These are phyloP conservation scores for Agapornis roseicollis DNA, from an alignment of 2,113 vertebrate species.

Conservation along the genomic window DNA sequence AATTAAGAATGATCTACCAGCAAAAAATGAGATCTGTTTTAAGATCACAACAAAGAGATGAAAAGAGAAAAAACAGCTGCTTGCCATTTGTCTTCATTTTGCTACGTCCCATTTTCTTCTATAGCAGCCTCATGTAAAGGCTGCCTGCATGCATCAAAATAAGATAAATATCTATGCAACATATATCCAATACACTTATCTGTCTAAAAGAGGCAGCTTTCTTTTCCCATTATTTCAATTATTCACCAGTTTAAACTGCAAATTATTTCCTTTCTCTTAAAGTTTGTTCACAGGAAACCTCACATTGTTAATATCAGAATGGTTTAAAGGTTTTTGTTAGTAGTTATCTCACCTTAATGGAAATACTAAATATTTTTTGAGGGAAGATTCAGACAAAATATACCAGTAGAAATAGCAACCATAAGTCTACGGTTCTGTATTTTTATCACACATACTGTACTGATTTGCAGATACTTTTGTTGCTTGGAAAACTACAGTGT, in stretches of 20 bases:
- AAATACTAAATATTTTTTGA: not conserved
- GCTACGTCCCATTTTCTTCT: not conserved
- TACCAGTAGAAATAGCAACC: not conserved
- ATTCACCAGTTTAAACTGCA: not conserved
- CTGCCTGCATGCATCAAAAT: not conserved
- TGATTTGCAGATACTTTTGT: not conserved
- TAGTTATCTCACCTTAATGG: not conserved
- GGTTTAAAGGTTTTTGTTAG: not conserved
- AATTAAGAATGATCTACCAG: not conserved
- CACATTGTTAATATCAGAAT: not conserved
- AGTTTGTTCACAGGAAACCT: not conserved
- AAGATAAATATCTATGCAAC: not conserved
- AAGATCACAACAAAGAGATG: not conserved
- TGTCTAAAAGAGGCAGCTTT: not conserved
- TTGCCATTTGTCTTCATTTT: not conserved
- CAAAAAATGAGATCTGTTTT: not conserved
- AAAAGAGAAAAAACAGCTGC: not conserved
- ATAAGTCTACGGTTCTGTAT: not conserved
- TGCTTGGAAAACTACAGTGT: not conserved
- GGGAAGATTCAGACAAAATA: not conserved
- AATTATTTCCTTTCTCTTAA: not conserved
- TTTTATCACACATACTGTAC: not conserved
- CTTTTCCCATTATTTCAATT: not conserved
- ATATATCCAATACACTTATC: accelerated
- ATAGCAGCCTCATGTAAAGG: not conserved